Evolutionary conservation across 2,797 vertebrate genomes (phyloP).

Genomic region (Liasis olivaceus): DNA sequence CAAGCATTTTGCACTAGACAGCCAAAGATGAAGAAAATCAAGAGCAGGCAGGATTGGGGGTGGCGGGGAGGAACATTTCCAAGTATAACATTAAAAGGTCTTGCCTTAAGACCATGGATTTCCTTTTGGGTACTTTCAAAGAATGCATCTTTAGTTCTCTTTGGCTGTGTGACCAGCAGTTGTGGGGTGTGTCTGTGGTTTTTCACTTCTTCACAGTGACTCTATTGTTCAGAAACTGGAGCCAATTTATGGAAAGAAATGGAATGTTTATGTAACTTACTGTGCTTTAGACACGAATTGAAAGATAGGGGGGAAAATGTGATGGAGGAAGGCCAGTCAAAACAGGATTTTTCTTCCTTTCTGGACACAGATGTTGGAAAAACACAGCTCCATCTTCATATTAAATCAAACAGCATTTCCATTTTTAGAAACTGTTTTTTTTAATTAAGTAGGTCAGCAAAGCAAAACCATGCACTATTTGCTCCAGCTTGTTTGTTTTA

Average conservation of each 20-base stretch:
- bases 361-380: constrained; percentile 82
- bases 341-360: constrained; percentile 83
- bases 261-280: constrained; percentile 85
- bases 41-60: background rate
- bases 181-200: constrained; percentile 78
- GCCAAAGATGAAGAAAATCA: constrained; percentile 49
- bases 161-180: constrained; percentile 75
- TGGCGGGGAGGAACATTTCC: constrained; percentile 71
- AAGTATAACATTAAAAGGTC: constrained; percentile 81
- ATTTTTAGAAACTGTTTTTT: constrained; percentile 73
- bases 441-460: constrained; percentile 78
- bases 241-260: constrained; percentile 81
- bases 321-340: constrained; percentile 80
- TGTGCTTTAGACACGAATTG: constrained; percentile 76
- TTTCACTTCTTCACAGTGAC: constrained; percentile 81
- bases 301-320: constrained; percentile 44
- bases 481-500: constrained; percentile 62
- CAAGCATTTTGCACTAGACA: constrained; percentile 64
- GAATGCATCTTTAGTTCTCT: constrained; percentile 79
- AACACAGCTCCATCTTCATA: constrained; percentile 62
- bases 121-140: constrained; percentile 84
- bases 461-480: constrained; percentile 55
- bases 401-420: constrained; percentile 70
- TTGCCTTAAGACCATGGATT: constrained; percentile 81
- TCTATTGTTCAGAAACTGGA: constrained; percentile 81